Evolutionary conservation across 1,140 invertebrate species (phyloP).

Genomic region (Sipha flava): DNA sequence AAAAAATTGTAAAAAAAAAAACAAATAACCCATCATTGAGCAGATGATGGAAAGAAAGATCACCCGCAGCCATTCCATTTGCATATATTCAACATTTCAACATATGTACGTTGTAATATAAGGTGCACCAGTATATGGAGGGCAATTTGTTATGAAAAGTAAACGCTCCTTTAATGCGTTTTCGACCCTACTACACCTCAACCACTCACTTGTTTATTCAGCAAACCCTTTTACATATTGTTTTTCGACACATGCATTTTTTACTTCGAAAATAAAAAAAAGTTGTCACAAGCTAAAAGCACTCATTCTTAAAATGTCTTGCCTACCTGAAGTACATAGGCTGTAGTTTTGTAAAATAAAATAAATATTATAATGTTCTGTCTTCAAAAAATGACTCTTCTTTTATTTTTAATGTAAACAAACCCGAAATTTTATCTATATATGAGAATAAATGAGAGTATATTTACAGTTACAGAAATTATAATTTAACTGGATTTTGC

Average conservation of each 20-base stretch:
- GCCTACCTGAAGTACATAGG: background rate
- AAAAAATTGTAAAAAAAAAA: slow-evolving; percentile 21
- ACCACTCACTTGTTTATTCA: slow-evolving; percentile 21
- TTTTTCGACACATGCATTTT: slow-evolving; percentile 6
- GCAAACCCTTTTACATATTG: slow-evolving; percentile 19
- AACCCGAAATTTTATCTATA: too few relatives aligned
- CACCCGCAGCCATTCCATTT: slow-evolving; percentile 20
- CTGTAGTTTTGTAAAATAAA: too few relatives aligned
- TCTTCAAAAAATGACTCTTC: background rate
- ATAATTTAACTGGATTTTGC: too few relatives aligned
- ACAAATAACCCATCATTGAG: slow-evolving; percentile 18
- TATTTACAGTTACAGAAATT: too few relatives aligned
- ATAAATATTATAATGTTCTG: background rate
- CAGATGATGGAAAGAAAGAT: slow-evolving; percentile 12
- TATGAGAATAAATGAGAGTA: too few relatives aligned
- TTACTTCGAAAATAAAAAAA: background rate
- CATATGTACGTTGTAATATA: slow-evolving; percentile 17
- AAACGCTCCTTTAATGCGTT: slow-evolving; percentile 28
- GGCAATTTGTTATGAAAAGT: slow-evolving; percentile 32
- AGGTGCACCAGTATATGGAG: slow-evolving; percentile 8
- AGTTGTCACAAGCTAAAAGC: background rate
- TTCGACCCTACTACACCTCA: slow-evolving; percentile 22
- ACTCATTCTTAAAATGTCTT: background rate
- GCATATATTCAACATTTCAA: background rate
- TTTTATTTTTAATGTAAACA: background rate